phyloP scores from a whole-genome alignment of 92 coral and sea anemone species.

The Muricea muricata region DNA sequence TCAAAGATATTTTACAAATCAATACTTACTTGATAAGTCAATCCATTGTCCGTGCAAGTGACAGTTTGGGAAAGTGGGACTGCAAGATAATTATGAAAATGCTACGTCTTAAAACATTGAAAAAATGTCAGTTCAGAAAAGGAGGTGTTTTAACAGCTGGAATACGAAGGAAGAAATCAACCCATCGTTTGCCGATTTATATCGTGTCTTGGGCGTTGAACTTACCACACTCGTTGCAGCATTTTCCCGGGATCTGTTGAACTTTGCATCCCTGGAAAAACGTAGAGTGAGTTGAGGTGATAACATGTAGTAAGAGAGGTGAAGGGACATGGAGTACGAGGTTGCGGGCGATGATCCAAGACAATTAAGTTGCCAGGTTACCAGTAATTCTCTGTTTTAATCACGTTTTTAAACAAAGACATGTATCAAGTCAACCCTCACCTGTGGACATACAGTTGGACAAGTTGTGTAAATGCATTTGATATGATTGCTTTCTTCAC shows the following conservation, averaged over 20 bases:
- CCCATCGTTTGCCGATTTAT: background rate
- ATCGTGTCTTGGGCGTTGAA: background rate
- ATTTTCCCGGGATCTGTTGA: constrained; percentile 23
- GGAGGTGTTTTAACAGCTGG: background rate
- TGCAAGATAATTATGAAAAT: background rate
- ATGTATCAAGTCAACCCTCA: background rate
- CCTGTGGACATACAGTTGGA: constrained; percentile 27
- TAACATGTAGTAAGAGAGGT: background rate
- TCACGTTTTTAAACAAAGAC: too few species aligned
- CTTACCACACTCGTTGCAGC: constrained; percentile 42
- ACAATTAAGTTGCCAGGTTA: background rate
- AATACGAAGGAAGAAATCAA: background rate
- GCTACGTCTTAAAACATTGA: too few species aligned
- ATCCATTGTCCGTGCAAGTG: constrained; percentile 13
- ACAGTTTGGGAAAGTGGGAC: constrained; percentile 18
- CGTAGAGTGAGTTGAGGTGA: background rate
- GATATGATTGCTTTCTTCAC: constrained; percentile 26
- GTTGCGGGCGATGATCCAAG: background rate
- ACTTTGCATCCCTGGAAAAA: constrained; percentile 35
- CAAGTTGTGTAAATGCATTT: constrained; percentile 14
- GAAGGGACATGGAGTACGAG: background rate
- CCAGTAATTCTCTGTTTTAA: too few species aligned
- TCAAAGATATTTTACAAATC: too few species aligned
- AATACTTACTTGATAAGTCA: constrained; percentile 23
- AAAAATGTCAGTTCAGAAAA: too few species aligned